Conservation (phyloP, 2,888 invertebrate genomes). For the Ernsta delagoae region DNA sequence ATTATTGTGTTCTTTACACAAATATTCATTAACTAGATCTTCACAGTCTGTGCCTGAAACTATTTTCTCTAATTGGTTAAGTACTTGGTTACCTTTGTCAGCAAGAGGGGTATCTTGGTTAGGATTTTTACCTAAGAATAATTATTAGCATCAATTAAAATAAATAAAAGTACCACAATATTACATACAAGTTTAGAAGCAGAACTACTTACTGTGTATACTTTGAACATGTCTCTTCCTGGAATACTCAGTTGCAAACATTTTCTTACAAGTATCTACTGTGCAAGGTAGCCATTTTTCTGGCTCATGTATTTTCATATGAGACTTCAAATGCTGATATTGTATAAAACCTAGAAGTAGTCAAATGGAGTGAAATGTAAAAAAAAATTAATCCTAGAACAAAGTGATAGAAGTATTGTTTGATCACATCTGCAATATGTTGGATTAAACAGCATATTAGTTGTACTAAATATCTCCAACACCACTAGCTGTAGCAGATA, state of each 20-base stretch:
- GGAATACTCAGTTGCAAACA: conserved; percentile 62
- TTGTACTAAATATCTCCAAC: too few relatives aligned
- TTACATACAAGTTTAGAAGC: not conserved
- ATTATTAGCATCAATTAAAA: not conserved
- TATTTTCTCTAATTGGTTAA: not conserved
- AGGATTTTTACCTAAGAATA: conserved; percentile 10
- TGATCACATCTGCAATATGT: too few relatives aligned
- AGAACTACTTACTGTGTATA: conserved; percentile 61
- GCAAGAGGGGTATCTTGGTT: not conserved
- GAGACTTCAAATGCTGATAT: conserved; percentile 70
- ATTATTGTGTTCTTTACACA: conserved; percentile 39
- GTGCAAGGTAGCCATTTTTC: conserved; percentile 57
- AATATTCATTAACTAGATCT: conserved; percentile 34
- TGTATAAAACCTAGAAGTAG: conserved; percentile 70
- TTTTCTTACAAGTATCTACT: conserved; percentile 58
- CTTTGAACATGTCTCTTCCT: conserved; percentile 61
- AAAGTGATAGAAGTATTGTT: too few relatives aligned
- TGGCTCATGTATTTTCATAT: conserved; percentile 62
- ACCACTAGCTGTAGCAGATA: too few relatives aligned
- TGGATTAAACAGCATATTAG: too few relatives aligned
- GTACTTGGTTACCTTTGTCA: not conserved
- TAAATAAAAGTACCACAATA: not conserved
- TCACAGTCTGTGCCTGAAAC: conserved; percentile 40
- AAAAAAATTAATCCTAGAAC: too few relatives aligned
- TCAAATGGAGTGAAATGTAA: too few relatives aligned